Conservation (phyloP, 2,888 invertebrate genomes). For the Caenorhabditis doughertyi region DNA sequence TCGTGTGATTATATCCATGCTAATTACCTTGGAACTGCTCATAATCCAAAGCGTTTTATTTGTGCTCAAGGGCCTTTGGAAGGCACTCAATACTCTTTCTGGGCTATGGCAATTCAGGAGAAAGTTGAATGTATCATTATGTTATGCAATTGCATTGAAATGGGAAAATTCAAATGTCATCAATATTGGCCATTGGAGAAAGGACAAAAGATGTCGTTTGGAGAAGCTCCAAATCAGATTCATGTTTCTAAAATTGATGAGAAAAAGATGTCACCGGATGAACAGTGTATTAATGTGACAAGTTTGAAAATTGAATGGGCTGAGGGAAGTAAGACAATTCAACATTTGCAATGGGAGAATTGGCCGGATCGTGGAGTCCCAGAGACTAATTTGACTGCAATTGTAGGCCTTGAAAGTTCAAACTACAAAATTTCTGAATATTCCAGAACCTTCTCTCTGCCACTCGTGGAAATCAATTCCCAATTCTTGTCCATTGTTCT, state of each 20-base stretch:
- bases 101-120: conserved; percentile 67
- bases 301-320: conserved; percentile 53
- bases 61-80: conserved; percentile 74
- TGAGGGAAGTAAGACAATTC: conserved; percentile 41
- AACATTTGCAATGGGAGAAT: conserved; percentile 72
- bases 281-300: conserved; percentile 47
- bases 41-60: conserved; percentile 71
- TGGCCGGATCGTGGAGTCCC: conserved; percentile 75
- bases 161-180: conserved; percentile 61
- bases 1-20: conserved; percentile 73
- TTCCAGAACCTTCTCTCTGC: conserved; percentile 58
- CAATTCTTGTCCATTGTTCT: conserved; percentile 75
- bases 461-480: conserved; percentile 66
- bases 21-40: conserved; percentile 70
- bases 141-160: conserved; percentile 75
- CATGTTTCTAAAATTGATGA: conserved; percentile 50
- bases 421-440: neutral
- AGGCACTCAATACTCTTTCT: conserved; percentile 64
- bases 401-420: conserved; percentile 8
- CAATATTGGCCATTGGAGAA: conserved; percentile 65
- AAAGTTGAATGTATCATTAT: conserved; percentile 62
- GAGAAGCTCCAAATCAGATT: conserved; percentile 55
- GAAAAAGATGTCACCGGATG: conserved; percentile 11
- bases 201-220: conserved; percentile 53
- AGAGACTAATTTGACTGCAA: conserved; percentile 48